Evolutionary conservation across 1,140 invertebrate species (phyloP).

Genomic region (Calliopsis andreniformis): DNA sequence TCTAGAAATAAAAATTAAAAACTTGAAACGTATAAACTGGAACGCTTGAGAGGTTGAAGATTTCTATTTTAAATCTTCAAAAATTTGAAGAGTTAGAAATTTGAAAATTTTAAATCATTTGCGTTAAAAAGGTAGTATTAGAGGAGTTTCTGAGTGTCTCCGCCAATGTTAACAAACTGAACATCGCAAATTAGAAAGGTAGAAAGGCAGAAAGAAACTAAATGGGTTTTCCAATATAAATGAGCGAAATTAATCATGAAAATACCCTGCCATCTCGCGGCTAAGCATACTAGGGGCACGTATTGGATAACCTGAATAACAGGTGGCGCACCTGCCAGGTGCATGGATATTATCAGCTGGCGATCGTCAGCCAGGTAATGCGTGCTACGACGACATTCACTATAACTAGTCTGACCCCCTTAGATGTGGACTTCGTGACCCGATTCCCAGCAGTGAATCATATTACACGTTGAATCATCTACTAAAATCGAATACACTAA

Average conservation of each 20-base stretch:
- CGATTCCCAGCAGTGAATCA: slow-evolving; percentile 41
- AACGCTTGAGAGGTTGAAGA: no score
- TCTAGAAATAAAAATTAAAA: no score
- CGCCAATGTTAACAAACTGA: no score
- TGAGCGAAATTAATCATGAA: slow-evolving; percentile 9
- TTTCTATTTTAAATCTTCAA: no score
- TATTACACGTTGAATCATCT: slow-evolving; percentile 1
- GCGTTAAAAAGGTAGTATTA: no score
- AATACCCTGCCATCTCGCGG: slow-evolving; percentile 30
- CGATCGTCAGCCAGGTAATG: slow-evolving; percentile 22
- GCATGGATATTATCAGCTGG: slow-evolving; percentile 45
- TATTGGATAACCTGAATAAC: slow-evolving; percentile 45
- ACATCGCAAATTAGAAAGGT: neutral
- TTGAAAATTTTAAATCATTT: no score
- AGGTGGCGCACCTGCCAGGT: slow-evolving; percentile 52
- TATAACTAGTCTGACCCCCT: slow-evolving; percentile 1
- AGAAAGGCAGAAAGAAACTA: neutral
- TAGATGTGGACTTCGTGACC: slow-evolving; percentile 26
- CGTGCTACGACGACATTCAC: slow-evolving; percentile 30
- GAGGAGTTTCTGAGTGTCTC: no score
- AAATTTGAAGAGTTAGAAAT: no score
- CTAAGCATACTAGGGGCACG: neutral
- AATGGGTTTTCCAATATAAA: slow-evolving; percentile 1
- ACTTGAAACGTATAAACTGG: no score
- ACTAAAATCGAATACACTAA: slow-evolving; percentile 13